A percentile compares a stretch with the other conserved stretches of the same genome.
Conservation (phyloP, 2,888 invertebrate genomes). For the Perizoma affinitatum region DNA sequence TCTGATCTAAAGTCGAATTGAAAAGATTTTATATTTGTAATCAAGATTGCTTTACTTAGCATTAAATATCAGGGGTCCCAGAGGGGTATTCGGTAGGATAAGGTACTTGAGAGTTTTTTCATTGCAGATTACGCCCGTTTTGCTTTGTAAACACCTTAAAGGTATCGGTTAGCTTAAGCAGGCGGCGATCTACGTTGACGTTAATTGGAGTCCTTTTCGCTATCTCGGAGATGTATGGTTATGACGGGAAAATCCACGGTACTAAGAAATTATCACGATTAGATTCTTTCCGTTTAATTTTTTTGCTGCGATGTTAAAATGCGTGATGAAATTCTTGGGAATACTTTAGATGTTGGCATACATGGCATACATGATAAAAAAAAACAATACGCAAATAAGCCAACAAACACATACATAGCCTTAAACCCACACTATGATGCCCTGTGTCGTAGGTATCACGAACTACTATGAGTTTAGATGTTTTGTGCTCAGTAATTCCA, state of each 20-base stretch:
- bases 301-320: slow-evolving; percentile 31
- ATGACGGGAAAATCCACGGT: slow-evolving; percentile 63
- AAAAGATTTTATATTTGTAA: no score
- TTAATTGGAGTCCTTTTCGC: slow-evolving; percentile 77
- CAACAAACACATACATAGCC: no score
- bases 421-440: no score
- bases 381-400: no score
- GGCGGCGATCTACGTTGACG: slow-evolving; percentile 71
- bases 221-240: slow-evolving; percentile 77
- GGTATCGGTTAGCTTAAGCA: slow-evolving; percentile 78
- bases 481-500: no score
- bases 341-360: no score
- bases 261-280: slow-evolving; percentile 63
- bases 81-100: slow-evolving; percentile 73
- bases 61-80: slow-evolving; percentile 78
- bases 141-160: slow-evolving; percentile 79
- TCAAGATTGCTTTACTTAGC: slow-evolving; percentile 79
- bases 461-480: no score
- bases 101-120: slow-evolving; percentile 64
- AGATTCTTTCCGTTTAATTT: slow-evolving; percentile 56
- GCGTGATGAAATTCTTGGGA: background rate
- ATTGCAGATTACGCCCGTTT: slow-evolving; percentile 70
- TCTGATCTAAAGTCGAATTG: no score
- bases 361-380: no score
- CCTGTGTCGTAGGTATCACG: no score